Evolutionary conservation across 2,797 vertebrate genomes (phyloP), one percentile per base, ranked within the genome.

Genomic region (Hypotaenidia philippensis): DNA sequence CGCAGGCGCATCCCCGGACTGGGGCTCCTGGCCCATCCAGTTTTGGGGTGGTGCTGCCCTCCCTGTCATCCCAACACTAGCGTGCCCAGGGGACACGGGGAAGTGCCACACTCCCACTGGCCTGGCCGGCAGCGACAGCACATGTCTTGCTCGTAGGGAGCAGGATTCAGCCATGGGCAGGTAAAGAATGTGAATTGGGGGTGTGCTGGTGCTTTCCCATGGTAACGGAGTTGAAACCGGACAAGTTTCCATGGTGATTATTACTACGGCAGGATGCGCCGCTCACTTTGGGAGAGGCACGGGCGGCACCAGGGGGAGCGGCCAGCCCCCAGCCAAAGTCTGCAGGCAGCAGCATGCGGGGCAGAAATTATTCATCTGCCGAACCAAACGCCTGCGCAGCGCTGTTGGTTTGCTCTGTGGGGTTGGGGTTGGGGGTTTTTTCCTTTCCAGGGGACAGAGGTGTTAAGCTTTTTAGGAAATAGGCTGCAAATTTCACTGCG

Each of bases 171-270:
- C 60, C 1, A 5, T 15, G 7, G 16, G 36, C 96, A 93, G 83
- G 81, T 93, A 76, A 84, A 66, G 87, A 90, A 90, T 84, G 85
- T 57, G 52, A 55, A 94, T 84, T 91, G 88, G 74, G 89, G 87
- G 66, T 63, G 87, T 4, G 4, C 61, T 2, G 3, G 80, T 96
- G 92, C 94, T 97, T 97, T 93, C 97, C 97, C 87, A 94, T 98
- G 94, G 96, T 94, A 97, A 97, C 93, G 0, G 86, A 92, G 94
- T 95, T 97, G 97, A 96, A 96, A 96, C 92, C 32, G 96, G 96
- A 87, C 47, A 49, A 20, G 95, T 97, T 97, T 97, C 97, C 95
- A 97, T 97, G 96, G 97, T 93, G 96, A 98, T 90, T 66, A 88
- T 80, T 95, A 87, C 80, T 95, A 84, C 5, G 0, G 27, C 90